Evolutionary conservation across 2,797 vertebrate genomes (phyloP), one percentile per base, ranked within the genome.

Genomic region (Myotis pilosus): DNA sequence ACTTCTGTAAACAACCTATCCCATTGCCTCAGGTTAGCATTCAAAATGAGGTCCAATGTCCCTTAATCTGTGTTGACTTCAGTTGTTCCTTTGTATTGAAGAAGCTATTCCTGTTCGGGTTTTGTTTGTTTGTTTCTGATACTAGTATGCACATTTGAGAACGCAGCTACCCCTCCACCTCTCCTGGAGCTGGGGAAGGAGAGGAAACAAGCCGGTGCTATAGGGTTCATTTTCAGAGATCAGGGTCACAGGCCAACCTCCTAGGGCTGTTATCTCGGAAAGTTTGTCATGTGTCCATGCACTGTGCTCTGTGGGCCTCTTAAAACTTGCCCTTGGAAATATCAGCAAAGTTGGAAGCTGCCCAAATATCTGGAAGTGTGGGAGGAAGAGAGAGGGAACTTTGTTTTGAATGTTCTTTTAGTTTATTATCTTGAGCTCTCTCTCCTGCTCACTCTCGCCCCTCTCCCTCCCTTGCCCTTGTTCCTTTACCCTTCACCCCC

Each of bases 321-420:
- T 87, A 79, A 93, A 91, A 81, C 64, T 33, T 85, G 53, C 51
- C 76, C 64, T 87, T 93, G 89, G 68, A 64, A 95, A 87, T 90
- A 33, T 81, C 81, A 84, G 94, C 38, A 75, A 89, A 76, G 19
- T 64, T 75, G 60, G 64, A 84, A 76, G 64, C 49, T 76, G 75
- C 64, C 79, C 20, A 25, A 60, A 74, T 68, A 69, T 60, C 53
- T 81, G 60, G 6, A 57, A 23, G 55, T 85, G 60, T 83, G 55
- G 75, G 79, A 89, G 49, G 47, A 47, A 47, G 64, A 64, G 66
- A 95, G 57, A 84, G 64, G 55, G 68, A 85, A 71, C 41, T 79
- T 82, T 8, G 55, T 83, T 95, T 68, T 75, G 25, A 62, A 82
- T 28, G 12, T 75, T 89, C 57, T 76, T 81, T 74, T 33, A 41